Conservation (phyloP, 2,797 vertebrate genomes). For the Hypotaenidia philippensis region DNA sequence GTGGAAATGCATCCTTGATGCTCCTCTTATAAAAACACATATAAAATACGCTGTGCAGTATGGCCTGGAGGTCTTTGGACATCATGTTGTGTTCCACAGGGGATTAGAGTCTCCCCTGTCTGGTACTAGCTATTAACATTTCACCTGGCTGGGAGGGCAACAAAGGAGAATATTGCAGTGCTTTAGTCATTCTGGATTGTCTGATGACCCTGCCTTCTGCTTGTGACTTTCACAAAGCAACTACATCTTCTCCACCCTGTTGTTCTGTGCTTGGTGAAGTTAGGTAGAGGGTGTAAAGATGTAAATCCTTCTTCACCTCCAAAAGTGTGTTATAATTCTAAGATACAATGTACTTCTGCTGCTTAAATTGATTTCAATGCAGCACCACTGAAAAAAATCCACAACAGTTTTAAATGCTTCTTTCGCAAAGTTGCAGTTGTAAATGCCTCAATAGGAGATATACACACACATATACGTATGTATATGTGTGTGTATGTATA, state of each 20-base stretch:
- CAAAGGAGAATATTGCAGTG: background rate
- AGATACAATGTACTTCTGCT: background rate
- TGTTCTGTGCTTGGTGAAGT: background rate
- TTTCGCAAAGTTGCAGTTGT: background rate
- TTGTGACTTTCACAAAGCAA: background rate
- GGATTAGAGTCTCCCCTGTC: background rate
- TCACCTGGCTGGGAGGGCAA: background rate
- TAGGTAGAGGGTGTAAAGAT: background rate
- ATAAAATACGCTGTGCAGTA: fast-evolving
- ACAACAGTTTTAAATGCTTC: background rate
- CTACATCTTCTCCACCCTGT: background rate
- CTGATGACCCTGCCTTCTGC: background rate
- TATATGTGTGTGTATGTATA: background rate
- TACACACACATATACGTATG: too few relatives aligned
- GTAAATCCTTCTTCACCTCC: background rate
- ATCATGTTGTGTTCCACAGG: background rate
- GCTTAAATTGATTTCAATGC: background rate
- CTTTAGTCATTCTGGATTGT: background rate
- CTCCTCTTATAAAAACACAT: background rate
- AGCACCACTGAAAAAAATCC: background rate
- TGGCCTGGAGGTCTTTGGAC: background rate
- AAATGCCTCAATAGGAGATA: too few relatives aligned
- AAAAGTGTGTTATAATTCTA: background rate
- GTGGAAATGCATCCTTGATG: background rate
- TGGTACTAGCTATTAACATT: background rate